Percentiles rank a stretch among this genome's conserved stretches.
Evolutionary conservation across 2,888 invertebrate species (phyloP).

Genomic region (Suillia variegata): DNA sequence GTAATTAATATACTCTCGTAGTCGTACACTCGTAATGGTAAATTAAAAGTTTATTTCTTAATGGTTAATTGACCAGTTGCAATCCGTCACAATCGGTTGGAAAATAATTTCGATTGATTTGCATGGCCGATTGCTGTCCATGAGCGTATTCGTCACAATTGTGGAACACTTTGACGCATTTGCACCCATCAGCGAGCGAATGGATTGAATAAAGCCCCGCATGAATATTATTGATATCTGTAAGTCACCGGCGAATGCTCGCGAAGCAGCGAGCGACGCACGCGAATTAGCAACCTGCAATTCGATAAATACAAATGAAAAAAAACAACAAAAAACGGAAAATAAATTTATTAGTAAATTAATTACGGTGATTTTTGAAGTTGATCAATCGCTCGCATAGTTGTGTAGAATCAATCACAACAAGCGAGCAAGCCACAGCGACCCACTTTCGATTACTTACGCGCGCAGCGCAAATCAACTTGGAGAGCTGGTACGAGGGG

Average conservation of each 20-base stretch:
- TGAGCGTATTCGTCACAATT: background rate
- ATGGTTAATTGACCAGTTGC: too few species aligned
- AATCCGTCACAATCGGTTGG: background rate
- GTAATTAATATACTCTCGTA: too few species aligned
- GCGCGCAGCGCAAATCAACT: slow-evolving; percentile 25
- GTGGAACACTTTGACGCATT: too few species aligned
- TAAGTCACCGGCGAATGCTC: background rate
- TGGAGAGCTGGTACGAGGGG: too few species aligned
- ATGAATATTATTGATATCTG: background rate
- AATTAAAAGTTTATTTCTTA: too few species aligned
- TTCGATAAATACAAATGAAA: too few species aligned
- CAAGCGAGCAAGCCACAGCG: slow-evolving; percentile 23
- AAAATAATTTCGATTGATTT: background rate
- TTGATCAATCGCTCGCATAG: slow-evolving; percentile 9
- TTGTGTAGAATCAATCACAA: slow-evolving; percentile 12
- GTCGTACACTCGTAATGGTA: too few species aligned
- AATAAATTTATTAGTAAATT: background rate
- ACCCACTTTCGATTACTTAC: slow-evolving; percentile 39
- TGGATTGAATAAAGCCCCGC: background rate
- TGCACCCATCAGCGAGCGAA: background rate
- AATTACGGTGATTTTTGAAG: background rate
- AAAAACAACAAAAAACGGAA: too few species aligned
- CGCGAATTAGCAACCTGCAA: background rate
- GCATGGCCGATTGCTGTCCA: background rate
- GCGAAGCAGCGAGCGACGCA: background rate